Conservation (phyloP, 1,140 invertebrate genomes). For the Pentalonia nigronervosa region DNA sequence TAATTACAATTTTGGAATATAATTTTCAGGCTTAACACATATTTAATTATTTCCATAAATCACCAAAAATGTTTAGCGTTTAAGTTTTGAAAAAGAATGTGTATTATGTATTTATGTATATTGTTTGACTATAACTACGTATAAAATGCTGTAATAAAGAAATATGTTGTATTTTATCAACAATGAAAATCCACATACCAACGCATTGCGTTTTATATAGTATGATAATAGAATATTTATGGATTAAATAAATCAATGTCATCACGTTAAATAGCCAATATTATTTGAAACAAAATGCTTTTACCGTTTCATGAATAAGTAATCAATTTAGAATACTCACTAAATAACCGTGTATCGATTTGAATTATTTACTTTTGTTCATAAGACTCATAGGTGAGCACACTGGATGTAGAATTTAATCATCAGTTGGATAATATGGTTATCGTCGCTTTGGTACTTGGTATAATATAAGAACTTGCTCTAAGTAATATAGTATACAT, state of each 20-base stretch:
- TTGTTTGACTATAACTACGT: neutral
- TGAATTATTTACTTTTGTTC: neutral
- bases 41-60: constrained; percentile 33
- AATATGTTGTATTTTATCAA: neutral
- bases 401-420: neutral
- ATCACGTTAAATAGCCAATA: neutral
- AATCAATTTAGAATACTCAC: neutral
- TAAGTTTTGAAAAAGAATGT: neutral
- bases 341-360: neutral
- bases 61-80: neutral
- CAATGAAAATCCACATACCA: constrained; percentile 20
- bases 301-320: neutral
- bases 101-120: neutral
- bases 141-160: neutral
- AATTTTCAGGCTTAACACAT: neutral
- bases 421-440: neutral
- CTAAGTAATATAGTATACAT: neutral
- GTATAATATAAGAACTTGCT: neutral
- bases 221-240: neutral
- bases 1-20: neutral
- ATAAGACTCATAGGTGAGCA: neutral
- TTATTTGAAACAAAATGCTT: neutral
- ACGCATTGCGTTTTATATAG: neutral
- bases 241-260: neutral
- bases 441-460: neutral